phyloP scores from a whole-genome alignment of 2,888 invertebrate genomes.

The Macrosiphum euphorbiae region DNA sequence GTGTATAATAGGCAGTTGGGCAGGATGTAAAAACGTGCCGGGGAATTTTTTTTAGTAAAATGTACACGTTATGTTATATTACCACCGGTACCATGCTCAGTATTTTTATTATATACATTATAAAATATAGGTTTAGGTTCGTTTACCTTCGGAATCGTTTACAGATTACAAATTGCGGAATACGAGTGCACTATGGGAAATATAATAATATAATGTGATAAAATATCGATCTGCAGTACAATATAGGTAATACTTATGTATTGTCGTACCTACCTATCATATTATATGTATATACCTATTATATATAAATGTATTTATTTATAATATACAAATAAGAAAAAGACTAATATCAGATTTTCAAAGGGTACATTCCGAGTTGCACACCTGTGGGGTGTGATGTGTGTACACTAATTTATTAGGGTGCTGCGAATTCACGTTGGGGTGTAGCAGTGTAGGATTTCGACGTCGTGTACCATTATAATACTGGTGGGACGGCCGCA shows the following conservation, averaged over 20 bases:
- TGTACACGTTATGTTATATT: conserved; percentile 23
- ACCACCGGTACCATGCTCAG: not conserved
- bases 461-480: conserved; percentile 21
- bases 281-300: too few relatives aligned
- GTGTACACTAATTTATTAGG: conserved; percentile 38
- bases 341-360: not conserved
- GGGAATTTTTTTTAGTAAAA: conserved; percentile 63
- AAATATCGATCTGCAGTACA: not conserved
- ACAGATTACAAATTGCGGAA: conserved; percentile 48
- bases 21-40: conserved; percentile 64
- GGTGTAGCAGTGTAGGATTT: conserved; percentile 12
- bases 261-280: not conserved
- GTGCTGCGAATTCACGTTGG: not conserved
- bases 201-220: not conserved
- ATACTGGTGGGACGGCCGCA: not conserved
- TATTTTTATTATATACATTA: conserved; percentile 3
- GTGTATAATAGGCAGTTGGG: not conserved
- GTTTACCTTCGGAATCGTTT: conserved; percentile 54
- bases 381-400: conserved; percentile 18
- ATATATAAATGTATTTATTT: too few relatives aligned
- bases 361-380: not conserved
- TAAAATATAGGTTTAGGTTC: conserved; percentile 35
- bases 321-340: not conserved
- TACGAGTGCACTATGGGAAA: not conserved
- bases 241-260: not conserved